phyloP scores from a whole-genome alignment of 2,888 invertebrate genomes.

The Tillus elongatus region DNA sequence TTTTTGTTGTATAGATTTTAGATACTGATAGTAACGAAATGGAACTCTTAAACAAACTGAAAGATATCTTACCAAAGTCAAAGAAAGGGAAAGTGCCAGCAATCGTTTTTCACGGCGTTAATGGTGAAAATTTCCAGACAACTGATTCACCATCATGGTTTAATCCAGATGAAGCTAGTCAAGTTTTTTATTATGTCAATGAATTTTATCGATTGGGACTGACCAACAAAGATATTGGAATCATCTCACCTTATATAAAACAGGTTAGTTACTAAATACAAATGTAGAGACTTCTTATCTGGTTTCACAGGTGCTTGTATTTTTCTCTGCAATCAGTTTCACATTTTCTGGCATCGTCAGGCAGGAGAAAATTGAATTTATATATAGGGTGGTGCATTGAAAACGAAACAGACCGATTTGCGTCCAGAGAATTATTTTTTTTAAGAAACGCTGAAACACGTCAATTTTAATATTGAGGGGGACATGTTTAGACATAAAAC shows the following conservation, averaged over 20 bases:
- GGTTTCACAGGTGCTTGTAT: no score
- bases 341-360: no score
- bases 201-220: conserved; percentile 58
- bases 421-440: no score
- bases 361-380: no score
- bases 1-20: no score
- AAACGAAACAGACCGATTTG: neutral
- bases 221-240: conserved; percentile 66
- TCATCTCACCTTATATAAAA: conserved; percentile 86
- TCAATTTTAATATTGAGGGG: no score
- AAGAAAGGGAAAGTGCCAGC: conserved; percentile 43
- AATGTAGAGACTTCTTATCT: no score
- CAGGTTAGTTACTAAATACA: no score
- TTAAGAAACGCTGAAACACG: no score
- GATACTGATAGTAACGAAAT: conserved; percentile 40
- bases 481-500: no score
- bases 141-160: conserved; percentile 80
- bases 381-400: conserved; percentile 23
- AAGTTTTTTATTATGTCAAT: conserved; percentile 53
- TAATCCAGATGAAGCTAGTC: conserved; percentile 73
- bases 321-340: no score
- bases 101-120: conserved; percentile 61
- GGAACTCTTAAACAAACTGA: conserved; percentile 35
- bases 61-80: conserved; percentile 35
- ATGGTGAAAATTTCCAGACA: conserved; percentile 61